Evolutionary conservation across 2,888 invertebrate species (phyloP).

Genomic region (Erebia palarica): DNA sequence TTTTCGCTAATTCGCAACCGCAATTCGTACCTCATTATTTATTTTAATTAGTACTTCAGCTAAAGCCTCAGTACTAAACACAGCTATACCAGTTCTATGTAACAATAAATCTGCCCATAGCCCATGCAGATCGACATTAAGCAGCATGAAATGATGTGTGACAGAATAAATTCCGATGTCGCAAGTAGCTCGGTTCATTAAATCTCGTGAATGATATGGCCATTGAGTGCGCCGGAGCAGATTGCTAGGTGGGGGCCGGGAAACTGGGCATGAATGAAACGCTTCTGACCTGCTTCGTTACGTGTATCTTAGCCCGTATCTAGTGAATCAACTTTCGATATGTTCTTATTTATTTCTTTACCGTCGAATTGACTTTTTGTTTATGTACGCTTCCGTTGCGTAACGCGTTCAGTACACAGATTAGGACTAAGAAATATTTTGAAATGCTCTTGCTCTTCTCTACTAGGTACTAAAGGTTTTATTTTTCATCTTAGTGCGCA

Average conservation of each 20-base stretch:
- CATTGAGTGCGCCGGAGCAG: conserved; percentile 44
- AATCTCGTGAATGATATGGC: conserved; percentile 51
- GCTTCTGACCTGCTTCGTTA: conserved; percentile 37
- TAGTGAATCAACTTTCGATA: conserved; percentile 11
- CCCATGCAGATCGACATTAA: conserved; percentile 20
- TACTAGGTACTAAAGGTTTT: too few species aligned
- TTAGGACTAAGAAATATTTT: too few species aligned
- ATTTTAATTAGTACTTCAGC: not conserved
- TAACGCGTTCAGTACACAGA: not conserved
- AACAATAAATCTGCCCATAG: conserved; percentile 13
- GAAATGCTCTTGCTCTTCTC: too few species aligned
- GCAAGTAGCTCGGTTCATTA: conserved; percentile 49
- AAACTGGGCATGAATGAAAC: conserved; percentile 49
- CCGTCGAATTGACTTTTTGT: not conserved
- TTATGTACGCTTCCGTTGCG: not conserved
- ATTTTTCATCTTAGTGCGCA: too few species aligned
- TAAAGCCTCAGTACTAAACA: not conserved
- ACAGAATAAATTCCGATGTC: conserved; percentile 43
- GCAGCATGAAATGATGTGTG: conserved; percentile 40
- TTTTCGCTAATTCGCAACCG: too few species aligned
- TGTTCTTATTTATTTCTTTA: not conserved
- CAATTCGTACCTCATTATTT: not conserved
- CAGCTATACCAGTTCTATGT: not conserved
- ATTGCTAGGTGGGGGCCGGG: conserved; percentile 42
- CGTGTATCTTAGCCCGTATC: conserved; percentile 29